A percentile compares a stretch with the other conserved stretches of the same genome.
These are phyloP conservation scores for Conistra vaccinii DNA, from an alignment of 2,888 invertebrate genomes.

Conservation along the genomic window DNA sequence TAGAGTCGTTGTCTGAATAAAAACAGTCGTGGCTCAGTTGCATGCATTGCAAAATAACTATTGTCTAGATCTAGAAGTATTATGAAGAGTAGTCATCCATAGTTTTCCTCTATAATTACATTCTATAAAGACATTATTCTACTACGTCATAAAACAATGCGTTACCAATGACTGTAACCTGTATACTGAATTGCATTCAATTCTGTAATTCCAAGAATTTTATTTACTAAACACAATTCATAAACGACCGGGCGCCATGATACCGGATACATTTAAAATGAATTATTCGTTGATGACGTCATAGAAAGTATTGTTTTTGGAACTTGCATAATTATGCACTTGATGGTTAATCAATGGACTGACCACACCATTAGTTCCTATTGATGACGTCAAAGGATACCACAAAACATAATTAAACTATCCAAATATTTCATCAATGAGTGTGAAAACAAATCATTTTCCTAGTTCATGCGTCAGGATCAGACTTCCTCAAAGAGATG, in stretches of 20 bases:
- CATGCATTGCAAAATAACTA: constrained; percentile 8
- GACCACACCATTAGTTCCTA: neutral
- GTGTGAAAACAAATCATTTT: neutral
- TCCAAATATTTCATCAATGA: neutral
- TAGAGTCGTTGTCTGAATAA: neutral
- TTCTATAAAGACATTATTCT: neutral
- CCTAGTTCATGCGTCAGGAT: neutral
- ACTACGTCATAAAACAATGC: constrained; percentile 24
- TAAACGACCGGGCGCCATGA: neutral
- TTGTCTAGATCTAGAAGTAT: constrained; percentile 11
- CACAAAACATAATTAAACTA: neutral
- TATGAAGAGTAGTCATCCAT: too few relatives aligned
- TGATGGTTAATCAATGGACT: constrained; percentile 2
- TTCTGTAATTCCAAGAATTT: constrained; percentile 23
- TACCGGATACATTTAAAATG: constrained; percentile 23
- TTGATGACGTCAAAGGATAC: constrained; percentile 16
- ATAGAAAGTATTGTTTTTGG: constrained; percentile 10
- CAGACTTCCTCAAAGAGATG: neutral
- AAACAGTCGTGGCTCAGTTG: neutral
- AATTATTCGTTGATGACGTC: constrained; percentile 29
- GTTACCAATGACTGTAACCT: constrained; percentile 7
- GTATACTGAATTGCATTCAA: constrained; percentile 9
- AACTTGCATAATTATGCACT: neutral
- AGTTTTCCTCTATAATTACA: constrained; percentile 23
- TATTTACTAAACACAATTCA: constrained; percentile 46